Evolutionary conservation across 2,888 invertebrate genomes (phyloP).

Genomic region (Tachina lurida): DNA sequence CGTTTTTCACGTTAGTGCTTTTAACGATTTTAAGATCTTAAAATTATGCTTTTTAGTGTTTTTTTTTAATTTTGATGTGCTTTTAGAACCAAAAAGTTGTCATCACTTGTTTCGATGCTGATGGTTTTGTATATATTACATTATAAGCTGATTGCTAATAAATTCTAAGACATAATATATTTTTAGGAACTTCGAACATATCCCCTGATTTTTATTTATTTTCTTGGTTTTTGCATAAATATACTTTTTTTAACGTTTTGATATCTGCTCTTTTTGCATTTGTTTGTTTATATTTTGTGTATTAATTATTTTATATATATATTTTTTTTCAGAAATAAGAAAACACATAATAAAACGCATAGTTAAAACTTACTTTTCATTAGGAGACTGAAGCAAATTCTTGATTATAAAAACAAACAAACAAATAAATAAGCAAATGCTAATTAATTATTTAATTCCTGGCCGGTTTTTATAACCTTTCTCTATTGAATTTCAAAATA

Average conservation of each 20-base stretch:
- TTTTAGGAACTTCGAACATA: too few species aligned
- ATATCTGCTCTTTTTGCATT: neutral
- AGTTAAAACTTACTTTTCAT: neutral
- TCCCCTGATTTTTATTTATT: too few species aligned
- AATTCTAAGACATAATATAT: too few species aligned
- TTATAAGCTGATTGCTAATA: too few species aligned
- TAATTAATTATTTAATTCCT: neutral
- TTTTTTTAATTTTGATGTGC: too few species aligned
- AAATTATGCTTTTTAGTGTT: too few species aligned
- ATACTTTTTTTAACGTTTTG: neutral
- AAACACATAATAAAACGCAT: neutral
- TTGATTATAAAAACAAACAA: constrained; percentile 1
- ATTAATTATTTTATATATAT: too few species aligned
- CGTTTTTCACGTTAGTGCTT: too few species aligned
- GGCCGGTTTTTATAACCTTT: neutral
- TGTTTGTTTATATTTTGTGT: neutral
- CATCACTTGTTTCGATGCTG: too few species aligned
- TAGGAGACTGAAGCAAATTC: neutral
- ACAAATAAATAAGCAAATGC: neutral
- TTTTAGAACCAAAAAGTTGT: too few species aligned
- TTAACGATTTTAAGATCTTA: too few species aligned
- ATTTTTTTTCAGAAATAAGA: neutral
- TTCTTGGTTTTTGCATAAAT: neutral
- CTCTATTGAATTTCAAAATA: neutral
- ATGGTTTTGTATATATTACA: too few species aligned